Percentiles rank a stretch among this genome's conserved stretches.
Evolutionary conservation across 2,888 invertebrate genomes (phyloP).

Genomic region (Clivina fossor): DNA sequence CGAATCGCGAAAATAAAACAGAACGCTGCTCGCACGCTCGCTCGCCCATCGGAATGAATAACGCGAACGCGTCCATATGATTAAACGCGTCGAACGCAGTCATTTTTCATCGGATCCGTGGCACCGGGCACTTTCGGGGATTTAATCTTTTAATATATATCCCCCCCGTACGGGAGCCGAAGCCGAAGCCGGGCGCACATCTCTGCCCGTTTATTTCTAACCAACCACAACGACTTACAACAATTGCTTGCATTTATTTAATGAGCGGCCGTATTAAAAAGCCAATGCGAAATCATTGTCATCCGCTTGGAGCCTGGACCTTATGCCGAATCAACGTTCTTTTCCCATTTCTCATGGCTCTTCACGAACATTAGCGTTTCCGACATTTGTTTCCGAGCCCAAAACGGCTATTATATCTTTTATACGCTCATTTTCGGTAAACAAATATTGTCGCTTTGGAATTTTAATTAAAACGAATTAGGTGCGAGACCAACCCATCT

Average conservation of each 20-base stretch:
- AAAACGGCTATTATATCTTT: background rate
- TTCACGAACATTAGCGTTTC: background rate
- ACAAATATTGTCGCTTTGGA: too few species aligned
- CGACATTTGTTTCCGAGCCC: background rate
- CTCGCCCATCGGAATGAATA: slow-evolving; percentile 23
- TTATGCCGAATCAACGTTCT: background rate
- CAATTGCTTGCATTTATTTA: slow-evolving; percentile 14
- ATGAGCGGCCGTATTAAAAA: slow-evolving; percentile 11
- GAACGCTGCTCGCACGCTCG: slow-evolving; percentile 12
- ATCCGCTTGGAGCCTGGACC: too few species aligned
- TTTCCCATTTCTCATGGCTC: too few species aligned
- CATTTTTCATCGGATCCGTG: slow-evolving; percentile 22
- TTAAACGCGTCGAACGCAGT: slow-evolving; percentile 17
- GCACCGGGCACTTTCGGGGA: slow-evolving; percentile 15
- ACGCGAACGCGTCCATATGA: slow-evolving; percentile 24
- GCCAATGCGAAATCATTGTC: background rate
- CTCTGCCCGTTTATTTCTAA: slow-evolving; percentile 20
- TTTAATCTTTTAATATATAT: slow-evolving; percentile 32
- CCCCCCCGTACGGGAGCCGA: slow-evolving; percentile 12
- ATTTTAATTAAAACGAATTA: too few species aligned
- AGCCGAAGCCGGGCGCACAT: too few species aligned
- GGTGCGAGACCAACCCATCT: too few species aligned
- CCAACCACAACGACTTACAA: slow-evolving; percentile 7
- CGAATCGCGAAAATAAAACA: slow-evolving; percentile 20
- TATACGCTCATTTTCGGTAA: too few species aligned